Conservation (phyloP, 2,888 invertebrate species). For the Cephalotes varians region DNA sequence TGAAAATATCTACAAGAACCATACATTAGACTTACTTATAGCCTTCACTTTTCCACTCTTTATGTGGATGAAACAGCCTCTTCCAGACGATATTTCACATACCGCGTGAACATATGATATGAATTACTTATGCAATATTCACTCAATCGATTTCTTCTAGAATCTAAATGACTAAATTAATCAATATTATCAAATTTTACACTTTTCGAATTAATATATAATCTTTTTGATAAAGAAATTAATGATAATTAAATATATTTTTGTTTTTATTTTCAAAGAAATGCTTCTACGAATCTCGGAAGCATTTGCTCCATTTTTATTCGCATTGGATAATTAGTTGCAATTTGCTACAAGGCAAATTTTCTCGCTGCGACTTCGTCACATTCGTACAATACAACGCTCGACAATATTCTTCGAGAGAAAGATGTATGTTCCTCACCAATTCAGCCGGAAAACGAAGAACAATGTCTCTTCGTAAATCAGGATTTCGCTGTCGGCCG, state of each 20-base stretch:
- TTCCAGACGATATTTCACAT: slow-evolving; percentile 7
- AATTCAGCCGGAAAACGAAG: slow-evolving; percentile 20
- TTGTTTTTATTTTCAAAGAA: neutral
- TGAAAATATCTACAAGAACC: slow-evolving; percentile 35
- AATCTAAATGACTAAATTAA: neutral
- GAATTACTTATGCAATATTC: neutral
- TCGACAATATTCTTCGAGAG: neutral
- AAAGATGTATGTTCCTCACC: neutral
- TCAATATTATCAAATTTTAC: neutral
- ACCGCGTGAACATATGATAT: neutral
- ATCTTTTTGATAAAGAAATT: neutral
- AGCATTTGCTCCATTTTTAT: neutral
- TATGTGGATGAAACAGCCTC: slow-evolving; percentile 15
- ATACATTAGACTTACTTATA: slow-evolving; percentile 37
- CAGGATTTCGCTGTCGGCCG: slow-evolving; percentile 47
- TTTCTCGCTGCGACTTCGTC: neutral
- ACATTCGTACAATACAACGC: neutral
- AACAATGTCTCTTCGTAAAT: slow-evolving; percentile 43
- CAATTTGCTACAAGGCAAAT: slow-evolving; percentile 4
- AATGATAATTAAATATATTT: neutral
- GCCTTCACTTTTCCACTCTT: slow-evolving; percentile 25
- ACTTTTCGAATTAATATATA: neutral
- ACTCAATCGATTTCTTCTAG: neutral
- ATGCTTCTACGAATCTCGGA: neutral
- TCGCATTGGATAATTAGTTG: slow-evolving; percentile 6